Percentiles rank a stretch among this genome's conserved stretches.
phyloP scores from a whole-genome alignment of 30 jellyfish, hydroid and myxozoan species.

The Hydractinia echinata region DNA sequence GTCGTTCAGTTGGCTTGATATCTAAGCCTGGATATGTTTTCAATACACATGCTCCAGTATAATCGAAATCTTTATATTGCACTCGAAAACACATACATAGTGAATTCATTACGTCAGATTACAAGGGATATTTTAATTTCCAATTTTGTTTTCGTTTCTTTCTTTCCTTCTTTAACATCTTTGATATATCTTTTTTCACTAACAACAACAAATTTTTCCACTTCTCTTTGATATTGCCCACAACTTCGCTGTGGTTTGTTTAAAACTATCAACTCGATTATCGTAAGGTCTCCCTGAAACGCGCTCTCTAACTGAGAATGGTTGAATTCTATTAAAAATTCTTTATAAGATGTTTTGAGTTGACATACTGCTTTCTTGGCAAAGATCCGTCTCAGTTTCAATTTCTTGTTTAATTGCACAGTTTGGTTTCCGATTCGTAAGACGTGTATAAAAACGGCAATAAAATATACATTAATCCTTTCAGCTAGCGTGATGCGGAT shows the following conservation, averaged over 20 bases:
- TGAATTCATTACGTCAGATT: neutral
- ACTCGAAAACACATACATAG: constrained; percentile 1
- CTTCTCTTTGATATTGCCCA: neutral
- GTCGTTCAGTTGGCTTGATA: constrained; percentile 14
- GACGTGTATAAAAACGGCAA: too few species aligned
- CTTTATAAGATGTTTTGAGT: neutral
- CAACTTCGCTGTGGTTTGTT: neutral
- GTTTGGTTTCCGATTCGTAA: too few species aligned
- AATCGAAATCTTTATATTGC: constrained; percentile 13
- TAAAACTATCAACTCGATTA: neutral
- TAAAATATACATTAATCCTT: too few species aligned
- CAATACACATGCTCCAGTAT: neutral
- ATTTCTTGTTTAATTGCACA: too few species aligned
- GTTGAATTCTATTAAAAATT: neutral
- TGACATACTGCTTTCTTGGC: constrained; percentile 7
- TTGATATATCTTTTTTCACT: neutral
- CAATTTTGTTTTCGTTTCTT: neutral
- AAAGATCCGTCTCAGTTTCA: too few species aligned
- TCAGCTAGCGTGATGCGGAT: too few species aligned
- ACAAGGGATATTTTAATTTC: neutral
- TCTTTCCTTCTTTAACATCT: neutral
- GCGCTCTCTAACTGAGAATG: neutral
- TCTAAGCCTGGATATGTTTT: constrained; percentile 2
- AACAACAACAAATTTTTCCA: neutral
- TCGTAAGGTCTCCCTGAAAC: neutral